Conservation (phyloP, 2,113 vertebrate species). For the Microtus pennsylvanicus region DNA sequence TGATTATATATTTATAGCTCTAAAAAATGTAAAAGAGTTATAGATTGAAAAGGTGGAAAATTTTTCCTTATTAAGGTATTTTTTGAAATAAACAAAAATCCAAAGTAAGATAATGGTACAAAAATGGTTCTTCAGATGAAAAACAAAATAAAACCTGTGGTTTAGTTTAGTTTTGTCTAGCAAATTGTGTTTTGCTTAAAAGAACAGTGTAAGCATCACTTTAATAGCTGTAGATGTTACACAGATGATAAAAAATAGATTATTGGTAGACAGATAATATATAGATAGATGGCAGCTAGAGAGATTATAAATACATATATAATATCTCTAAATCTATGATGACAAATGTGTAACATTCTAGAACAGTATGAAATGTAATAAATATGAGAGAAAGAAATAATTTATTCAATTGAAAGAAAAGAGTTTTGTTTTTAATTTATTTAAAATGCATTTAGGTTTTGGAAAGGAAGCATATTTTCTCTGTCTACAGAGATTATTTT, state of each 20-base stretch:
- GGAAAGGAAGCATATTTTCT: not conserved
- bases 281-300: not conserved
- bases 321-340: not conserved
- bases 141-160: not conserved
- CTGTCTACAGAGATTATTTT: not conserved
- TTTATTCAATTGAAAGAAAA: not conserved
- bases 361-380: not conserved
- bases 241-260: not conserved
- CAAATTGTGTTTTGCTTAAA: not conserved
- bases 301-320: not conserved
- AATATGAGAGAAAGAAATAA: not conserved
- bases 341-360: not conserved
- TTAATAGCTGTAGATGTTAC: not conserved
- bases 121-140: constrained; percentile 36
- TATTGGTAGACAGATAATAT: no score
- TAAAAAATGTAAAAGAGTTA: not conserved
- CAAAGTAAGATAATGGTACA: not conserved
- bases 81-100: not conserved
- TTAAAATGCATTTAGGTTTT: not conserved
- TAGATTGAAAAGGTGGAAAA: not conserved
- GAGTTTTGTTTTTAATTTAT: not conserved
- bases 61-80: not conserved
- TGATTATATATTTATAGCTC: not conserved
- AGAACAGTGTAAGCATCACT: not conserved
- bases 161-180: not conserved